Evolutionary conservation across 2,797 vertebrate genomes (phyloP).

Genomic region (Eutrigla gurnardus): DNA sequence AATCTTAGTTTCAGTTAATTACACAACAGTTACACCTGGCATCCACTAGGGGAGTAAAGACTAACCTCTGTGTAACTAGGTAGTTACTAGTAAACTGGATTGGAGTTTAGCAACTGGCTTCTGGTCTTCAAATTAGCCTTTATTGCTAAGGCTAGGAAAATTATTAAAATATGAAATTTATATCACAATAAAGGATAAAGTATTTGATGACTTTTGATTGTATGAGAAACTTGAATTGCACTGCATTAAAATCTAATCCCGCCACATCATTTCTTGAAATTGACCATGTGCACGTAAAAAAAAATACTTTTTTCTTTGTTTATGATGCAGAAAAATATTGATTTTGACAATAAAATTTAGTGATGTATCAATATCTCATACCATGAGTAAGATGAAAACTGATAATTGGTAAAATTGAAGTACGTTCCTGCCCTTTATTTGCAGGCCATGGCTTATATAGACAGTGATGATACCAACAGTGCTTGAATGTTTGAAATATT

Average conservation of each 20-base stretch:
- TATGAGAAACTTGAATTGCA: background rate
- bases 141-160: background rate
- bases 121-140: background rate
- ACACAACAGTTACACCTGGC: background rate
- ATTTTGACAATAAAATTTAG: too few relatives aligned
- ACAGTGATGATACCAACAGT: background rate
- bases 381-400: background rate
- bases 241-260: background rate
- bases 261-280: background rate
- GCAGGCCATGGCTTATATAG: background rate
- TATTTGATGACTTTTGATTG: background rate
- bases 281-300: background rate
- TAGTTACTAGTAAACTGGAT: background rate
- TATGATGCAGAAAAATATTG: background rate
- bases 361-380: background rate
- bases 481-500: background rate
- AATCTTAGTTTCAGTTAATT: background rate
- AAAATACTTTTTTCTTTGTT: background rate
- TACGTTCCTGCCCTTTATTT: background rate
- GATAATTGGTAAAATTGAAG: accelerated
- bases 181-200: background rate
- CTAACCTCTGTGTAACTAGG: background rate
- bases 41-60: background rate
- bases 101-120: background rate
- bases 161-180: too few relatives aligned